Evolutionary conservation across 2,113 vertebrate genomes (phyloP).

Genomic region (Bothrops jararaca): DNA sequence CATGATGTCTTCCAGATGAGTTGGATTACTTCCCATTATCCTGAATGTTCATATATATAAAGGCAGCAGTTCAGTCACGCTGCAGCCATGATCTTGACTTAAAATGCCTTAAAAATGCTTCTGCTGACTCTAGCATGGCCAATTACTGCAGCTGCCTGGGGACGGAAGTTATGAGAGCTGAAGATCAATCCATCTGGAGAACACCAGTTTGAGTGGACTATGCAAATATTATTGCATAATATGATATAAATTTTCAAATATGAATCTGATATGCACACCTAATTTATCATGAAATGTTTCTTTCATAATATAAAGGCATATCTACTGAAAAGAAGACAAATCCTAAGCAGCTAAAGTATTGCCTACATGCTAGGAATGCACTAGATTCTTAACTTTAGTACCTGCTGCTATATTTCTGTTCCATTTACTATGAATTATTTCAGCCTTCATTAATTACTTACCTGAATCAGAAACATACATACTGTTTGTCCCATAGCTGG

Average conservation of each 20-base stretch:
- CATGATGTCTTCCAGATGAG: background rate
- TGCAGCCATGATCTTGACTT: background rate
- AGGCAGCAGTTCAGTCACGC: background rate
- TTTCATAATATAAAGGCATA: constrained; percentile 40
- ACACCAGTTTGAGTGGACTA: background rate
- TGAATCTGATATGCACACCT: background rate
- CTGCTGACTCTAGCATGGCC: background rate
- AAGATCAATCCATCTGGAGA: background rate
- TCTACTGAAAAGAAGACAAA: background rate
- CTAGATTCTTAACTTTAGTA: constrained; percentile 65
- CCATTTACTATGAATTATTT: constrained; percentile 77
- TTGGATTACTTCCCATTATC: background rate
- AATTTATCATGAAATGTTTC: background rate
- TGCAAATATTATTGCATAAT: background rate
- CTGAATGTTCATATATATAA: background rate
- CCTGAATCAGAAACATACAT: constrained; percentile 63
- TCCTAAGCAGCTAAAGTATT: background rate
- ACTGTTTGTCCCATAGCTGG: constrained; percentile 48
- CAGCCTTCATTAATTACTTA: constrained; percentile 74
- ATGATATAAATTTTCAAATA: background rate
- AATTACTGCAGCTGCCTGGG: background rate
- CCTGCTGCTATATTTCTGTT: constrained; percentile 65
- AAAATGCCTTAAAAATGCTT: background rate
- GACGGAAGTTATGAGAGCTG: background rate
- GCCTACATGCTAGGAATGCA: constrained; percentile 46